Conservation (phyloP, 2,888 invertebrate genomes). For the Drosophila neotestacea region DNA sequence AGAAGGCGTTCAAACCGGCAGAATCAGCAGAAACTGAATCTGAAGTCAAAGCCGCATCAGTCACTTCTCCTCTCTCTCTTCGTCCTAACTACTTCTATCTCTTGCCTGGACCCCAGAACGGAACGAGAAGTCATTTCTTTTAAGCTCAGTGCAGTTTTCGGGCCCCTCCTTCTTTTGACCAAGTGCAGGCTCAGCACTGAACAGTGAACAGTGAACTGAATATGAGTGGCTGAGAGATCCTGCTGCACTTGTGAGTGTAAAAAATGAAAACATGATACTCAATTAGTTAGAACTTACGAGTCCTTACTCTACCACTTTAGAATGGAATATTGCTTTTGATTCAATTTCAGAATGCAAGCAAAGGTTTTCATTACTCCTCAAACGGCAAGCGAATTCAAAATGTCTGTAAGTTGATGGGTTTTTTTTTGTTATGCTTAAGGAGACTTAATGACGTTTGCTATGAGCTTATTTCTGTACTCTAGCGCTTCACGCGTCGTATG, state of each 20-base stretch:
- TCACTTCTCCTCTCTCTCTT: slow-evolving; percentile 17
- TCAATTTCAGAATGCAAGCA: slow-evolving; percentile 11
- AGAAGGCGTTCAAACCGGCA: slow-evolving; percentile 15
- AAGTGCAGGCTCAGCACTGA: not conserved
- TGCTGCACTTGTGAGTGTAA: slow-evolving; percentile 2
- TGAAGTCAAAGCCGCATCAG: slow-evolving; percentile 19
- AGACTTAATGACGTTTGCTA: not conserved
- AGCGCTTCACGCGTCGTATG: slow-evolving; percentile 12
- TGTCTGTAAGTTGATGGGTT: not conserved
- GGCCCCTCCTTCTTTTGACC: slow-evolving; percentile 31
- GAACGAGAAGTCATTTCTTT: slow-evolving; percentile 79
- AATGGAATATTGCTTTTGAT: slow-evolving; percentile 16
- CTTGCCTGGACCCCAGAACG: slow-evolving; percentile 29
- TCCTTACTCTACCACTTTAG: slow-evolving; percentile 6
- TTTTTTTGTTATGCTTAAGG: not conserved
- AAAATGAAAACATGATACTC: slow-evolving; percentile 26
- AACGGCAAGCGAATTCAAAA: not conserved
- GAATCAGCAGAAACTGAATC: slow-evolving; percentile 10
- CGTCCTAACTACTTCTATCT: not conserved
- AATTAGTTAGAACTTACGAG: slow-evolving; percentile 18
- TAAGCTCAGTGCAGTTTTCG: slow-evolving; percentile 70
- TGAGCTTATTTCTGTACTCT: no score
- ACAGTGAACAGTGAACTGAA: slow-evolving; percentile 9
- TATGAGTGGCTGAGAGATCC: slow-evolving; percentile 16
- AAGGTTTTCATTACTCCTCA: slow-evolving; percentile 5